Conservation (phyloP, 2,888 invertebrate genomes). For the Amiota minor region DNA sequence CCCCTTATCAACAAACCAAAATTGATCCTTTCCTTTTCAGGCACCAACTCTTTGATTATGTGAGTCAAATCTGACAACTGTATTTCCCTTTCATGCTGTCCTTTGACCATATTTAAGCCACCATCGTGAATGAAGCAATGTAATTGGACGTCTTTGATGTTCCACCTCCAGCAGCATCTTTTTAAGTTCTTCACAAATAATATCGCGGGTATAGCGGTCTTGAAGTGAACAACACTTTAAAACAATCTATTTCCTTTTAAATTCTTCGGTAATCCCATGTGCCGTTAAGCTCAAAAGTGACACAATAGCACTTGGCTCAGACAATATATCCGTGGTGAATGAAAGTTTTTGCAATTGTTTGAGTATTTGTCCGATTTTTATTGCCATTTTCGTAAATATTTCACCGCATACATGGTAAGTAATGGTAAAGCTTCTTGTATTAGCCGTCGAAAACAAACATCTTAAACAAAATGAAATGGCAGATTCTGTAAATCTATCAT, state of each 20-base stretch:
- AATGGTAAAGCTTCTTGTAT: not conserved
- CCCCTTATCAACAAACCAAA: too few relatives aligned
- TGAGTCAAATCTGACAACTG: too few relatives aligned
- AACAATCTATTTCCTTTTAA: not conserved
- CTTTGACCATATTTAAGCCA: too few relatives aligned
- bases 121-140: too few relatives aligned
- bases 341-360: not conserved
- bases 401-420: not conserved
- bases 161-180: too few relatives aligned
- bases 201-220: not conserved
- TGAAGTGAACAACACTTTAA: not conserved
- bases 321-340: not conserved
- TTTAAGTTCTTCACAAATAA: too few relatives aligned
- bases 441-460: not conserved
- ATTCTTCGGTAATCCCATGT: not conserved
- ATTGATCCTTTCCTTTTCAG: too few relatives aligned
- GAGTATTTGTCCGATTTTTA: not conserved
- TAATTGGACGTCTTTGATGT: too few relatives aligned
- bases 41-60: too few relatives aligned
- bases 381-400: not conserved
- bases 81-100: too few relatives aligned
- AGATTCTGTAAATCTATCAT: not conserved
- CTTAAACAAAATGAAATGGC: not conserved
- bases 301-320: not conserved
- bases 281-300: not conserved